Percentiles rank a stretch among this genome's conserved stretches.
Conservation (phyloP, 2,888 invertebrate species). For the Nomada lathburiana region DNA sequence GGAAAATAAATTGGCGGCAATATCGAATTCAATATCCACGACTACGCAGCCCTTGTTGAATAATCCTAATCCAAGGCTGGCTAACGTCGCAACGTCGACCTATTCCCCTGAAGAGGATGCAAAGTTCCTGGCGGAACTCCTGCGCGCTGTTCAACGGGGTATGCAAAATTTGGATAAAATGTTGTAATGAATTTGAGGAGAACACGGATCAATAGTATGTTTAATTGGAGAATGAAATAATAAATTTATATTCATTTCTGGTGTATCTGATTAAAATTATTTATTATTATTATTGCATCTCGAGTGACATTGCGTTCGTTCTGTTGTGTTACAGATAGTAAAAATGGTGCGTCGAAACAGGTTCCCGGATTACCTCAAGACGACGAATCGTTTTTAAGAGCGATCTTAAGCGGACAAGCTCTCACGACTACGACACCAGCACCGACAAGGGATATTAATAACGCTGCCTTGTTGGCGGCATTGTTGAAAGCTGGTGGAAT, state of each 20-base stretch:
- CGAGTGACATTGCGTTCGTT: no score
- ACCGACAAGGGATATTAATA: slow-evolving; percentile 85
- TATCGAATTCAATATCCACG: slow-evolving; percentile 61
- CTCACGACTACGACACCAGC: slow-evolving; percentile 75
- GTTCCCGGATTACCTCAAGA: slow-evolving; percentile 39
- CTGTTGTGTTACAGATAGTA: slow-evolving; percentile 27
- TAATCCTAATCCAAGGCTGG: slow-evolving; percentile 68
- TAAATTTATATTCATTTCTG: no score
- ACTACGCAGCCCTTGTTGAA: slow-evolving; percentile 55
- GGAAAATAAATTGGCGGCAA: slow-evolving; percentile 12
- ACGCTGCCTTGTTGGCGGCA: slow-evolving; percentile 90
- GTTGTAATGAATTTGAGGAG: neutral
- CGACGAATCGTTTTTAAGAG: slow-evolving; percentile 78
- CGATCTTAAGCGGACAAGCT: slow-evolving; percentile 74
- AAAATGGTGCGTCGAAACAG: slow-evolving; percentile 29
- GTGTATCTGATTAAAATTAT: no score
- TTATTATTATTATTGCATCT: no score
- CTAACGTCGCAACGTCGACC: slow-evolving; percentile 67
- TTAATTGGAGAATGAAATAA: no score
- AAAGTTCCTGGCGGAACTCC: slow-evolving; percentile 77
- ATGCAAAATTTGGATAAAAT: slow-evolving; percentile 14
- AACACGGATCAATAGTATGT: no score
- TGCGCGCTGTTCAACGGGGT: slow-evolving; percentile 73
- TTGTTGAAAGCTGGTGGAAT: slow-evolving; percentile 90
- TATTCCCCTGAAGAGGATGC: slow-evolving; percentile 80